A percentile compares a stretch with the other conserved stretches of the same genome.
Evolutionary conservation across 2,888 invertebrate species (phyloP).

Genomic region (Schrankia costaestrigalis): DNA sequence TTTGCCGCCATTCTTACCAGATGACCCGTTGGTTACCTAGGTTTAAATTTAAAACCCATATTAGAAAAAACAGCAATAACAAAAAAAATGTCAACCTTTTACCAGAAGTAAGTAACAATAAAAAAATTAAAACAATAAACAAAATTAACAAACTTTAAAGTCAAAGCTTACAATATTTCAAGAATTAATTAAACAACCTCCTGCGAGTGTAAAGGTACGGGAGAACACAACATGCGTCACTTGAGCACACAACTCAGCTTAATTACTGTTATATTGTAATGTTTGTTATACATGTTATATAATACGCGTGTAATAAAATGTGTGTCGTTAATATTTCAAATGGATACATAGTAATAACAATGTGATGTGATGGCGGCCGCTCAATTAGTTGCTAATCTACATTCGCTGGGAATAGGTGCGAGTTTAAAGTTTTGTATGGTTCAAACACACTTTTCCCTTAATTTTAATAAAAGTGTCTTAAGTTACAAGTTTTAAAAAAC

Average conservation of each 20-base stretch:
- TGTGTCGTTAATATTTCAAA: conserved; percentile 65
- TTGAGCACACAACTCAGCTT: conserved; percentile 34
- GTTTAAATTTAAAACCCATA: no score
- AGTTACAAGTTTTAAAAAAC: no score
- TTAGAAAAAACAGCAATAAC: no score
- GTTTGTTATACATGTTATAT: conserved; percentile 16
- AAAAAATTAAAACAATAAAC: no score
- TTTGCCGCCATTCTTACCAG: no score
- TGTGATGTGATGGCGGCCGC: conserved; percentile 53
- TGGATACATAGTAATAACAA: conserved; percentile 69
- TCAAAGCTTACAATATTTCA: no score
- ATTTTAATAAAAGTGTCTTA: no score
- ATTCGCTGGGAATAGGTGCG: conserved; percentile 30
- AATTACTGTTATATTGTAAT: conserved; percentile 34
- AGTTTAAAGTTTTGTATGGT: background rate
- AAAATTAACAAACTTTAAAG: no score
- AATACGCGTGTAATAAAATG: conserved; percentile 40
- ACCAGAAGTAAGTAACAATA: conserved; percentile 19
- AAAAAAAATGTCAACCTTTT: conserved; percentile 1
- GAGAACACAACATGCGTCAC: conserved; percentile 28
- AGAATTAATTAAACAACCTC: conserved; percentile 28
- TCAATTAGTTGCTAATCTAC: conserved; percentile 44
- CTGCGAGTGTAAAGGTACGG: no score
- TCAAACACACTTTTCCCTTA: no score
- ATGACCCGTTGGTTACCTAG: no score